A percentile compares a stretch with the other conserved stretches of the same genome.
These are phyloP conservation scores for Ophion ventricosus DNA, from an alignment of 2,888 invertebrate species.

Conservation along the genomic window DNA sequence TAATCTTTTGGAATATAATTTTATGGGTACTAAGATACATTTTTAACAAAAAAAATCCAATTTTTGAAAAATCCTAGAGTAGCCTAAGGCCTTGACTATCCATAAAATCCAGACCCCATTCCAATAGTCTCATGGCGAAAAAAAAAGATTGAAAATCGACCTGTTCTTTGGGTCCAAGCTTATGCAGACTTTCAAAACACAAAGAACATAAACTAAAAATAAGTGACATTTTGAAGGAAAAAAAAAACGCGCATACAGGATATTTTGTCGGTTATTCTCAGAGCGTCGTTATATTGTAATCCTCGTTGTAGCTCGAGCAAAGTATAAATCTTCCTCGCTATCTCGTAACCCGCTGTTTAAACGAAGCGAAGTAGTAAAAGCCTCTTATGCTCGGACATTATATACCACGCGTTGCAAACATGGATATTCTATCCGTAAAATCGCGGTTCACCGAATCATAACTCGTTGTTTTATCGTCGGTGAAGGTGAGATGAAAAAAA, in stretches of 20 bases:
- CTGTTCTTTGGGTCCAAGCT: too few relatives aligned
- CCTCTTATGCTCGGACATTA: conserved; percentile 33
- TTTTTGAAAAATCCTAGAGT: neutral
- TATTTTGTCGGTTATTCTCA: conserved; percentile 9
- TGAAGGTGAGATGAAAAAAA: neutral
- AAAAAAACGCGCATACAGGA: neutral
- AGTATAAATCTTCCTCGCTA: conserved; percentile 6
- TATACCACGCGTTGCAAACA: neutral
- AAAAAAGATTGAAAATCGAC: too few relatives aligned
- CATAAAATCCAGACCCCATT: too few relatives aligned
- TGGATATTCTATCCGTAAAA: neutral
- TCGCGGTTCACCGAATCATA: conserved; percentile 27
- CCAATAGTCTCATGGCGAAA: too few relatives aligned
- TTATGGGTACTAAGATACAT: too few relatives aligned
- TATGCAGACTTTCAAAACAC: neutral
- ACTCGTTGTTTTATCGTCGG: conserved; percentile 29
- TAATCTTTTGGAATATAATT: too few relatives aligned
- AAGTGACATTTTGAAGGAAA: neutral
- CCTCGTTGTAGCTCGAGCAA: neutral
- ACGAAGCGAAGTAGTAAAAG: conserved; percentile 44
- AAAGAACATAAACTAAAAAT: neutral
- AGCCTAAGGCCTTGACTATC: neutral
- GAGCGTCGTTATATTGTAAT: neutral
- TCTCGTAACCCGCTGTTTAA: conserved; percentile 14
- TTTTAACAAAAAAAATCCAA: neutral